Evolutionary conservation across 2,888 invertebrate genomes (phyloP), one percentile per base, ranked within the genome.

Genomic region (Hirtodrosophila confusa): DNA sequence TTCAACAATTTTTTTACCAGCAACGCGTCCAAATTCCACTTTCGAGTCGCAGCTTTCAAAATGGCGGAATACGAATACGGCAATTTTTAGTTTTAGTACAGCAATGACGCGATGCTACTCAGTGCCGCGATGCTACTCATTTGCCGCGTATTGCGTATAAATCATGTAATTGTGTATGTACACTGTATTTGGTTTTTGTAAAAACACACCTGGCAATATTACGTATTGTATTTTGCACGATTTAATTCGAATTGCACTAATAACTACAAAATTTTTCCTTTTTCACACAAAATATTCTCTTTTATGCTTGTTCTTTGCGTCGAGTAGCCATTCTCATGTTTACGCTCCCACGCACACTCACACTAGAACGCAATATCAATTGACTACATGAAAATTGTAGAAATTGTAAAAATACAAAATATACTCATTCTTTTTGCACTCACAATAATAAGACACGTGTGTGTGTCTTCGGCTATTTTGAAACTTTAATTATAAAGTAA

Each of bases 51-150:
- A 91, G 90, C 91, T 91, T 91, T 91, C 91, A 91, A 91, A 91
- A 91, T 91, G 91, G 91, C 91, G 91, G 91, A 91, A 89, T 90
- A 89, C 89, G 89, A 91, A 89, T 90, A 90, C 89, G 89, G 87
- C 83, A 80, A 88, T 84, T 89, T 88, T 87, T 88, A 72, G 78
- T 89, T 91, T 91, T 90, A 91, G 91, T 91, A 91, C 90, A 90
- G 87, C 90, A 90, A 90, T 91, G 91, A 91, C 91, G 91, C 91
- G 90, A 80, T 79, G 80, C 78, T 77, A 78, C 80, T 80, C 77
- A 66, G 35, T 65, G 55, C 80, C 82, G 85, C 78, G 80, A 79
- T 79, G 79, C 79, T 78, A 78, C 76, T 71, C 79, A 60, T 64
- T 75, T 79, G 71, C 75, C 79, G 78, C 78, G 70, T 68, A 68